A percentile compares a stretch with the other conserved stretches of the same genome.
Evolutionary conservation across 64 coral and sea anemone species (phyloP).

Genomic region (Anthopleura sola): DNA sequence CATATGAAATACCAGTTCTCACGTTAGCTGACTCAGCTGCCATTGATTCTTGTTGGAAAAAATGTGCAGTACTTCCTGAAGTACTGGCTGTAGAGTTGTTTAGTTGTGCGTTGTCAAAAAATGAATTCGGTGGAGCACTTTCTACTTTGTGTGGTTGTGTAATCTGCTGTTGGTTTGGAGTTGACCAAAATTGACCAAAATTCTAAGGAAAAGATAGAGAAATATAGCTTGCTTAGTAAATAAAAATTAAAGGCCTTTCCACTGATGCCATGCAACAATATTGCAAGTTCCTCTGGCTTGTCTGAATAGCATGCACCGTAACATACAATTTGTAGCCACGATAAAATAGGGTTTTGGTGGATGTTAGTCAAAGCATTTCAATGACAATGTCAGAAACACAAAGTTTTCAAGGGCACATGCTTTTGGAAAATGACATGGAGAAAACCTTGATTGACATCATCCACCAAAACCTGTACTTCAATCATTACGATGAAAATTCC

Average conservation of each 20-base stretch:
- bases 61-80: not conserved
- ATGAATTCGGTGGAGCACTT: conserved; percentile 1
- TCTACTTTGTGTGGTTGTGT: not conserved
- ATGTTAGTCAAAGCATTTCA: no score
- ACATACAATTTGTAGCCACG: no score
- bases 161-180: not conserved
- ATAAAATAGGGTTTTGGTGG: no score
- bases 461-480: no score
- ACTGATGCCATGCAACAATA: no score
- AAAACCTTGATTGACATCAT: no score
- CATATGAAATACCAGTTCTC: conserved; percentile 2
- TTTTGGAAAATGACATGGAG: no score
- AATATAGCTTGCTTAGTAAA: not conserved
- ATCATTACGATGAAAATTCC: no score
- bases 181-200: not conserved
- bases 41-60: not conserved
- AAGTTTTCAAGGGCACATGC: no score
- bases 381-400: no score
- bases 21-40: not conserved
- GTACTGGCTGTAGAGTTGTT: not conserved
- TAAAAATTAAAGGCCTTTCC: not conserved
- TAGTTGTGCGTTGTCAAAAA: not conserved
- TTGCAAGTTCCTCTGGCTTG: no score
- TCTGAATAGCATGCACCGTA: no score
- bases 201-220: not conserved